phyloP scores from a whole-genome alignment of 2,797 vertebrate genomes.

The Halcyon smyrnensis region DNA sequence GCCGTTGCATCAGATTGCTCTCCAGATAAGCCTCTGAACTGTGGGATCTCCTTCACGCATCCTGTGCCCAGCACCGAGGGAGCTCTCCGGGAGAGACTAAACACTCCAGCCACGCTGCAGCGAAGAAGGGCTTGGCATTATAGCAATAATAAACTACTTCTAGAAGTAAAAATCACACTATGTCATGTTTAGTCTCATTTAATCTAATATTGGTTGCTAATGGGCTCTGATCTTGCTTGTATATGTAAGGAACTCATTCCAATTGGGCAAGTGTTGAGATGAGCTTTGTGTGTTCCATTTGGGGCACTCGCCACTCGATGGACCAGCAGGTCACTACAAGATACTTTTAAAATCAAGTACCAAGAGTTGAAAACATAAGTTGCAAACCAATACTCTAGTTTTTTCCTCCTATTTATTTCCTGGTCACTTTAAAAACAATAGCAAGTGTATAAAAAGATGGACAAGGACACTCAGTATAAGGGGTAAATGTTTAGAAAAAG shows the following conservation, averaged over 20 bases:
- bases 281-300: not conserved
- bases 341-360: not conserved
- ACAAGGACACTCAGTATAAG: rapidly evolving
- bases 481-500: not conserved
- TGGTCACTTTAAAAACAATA: not conserved
- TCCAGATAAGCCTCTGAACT: not conserved
- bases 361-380: not conserved
- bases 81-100: not conserved
- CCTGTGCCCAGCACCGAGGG: not conserved
- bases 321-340: not conserved
- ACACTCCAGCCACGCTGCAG: not conserved
- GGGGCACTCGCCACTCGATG: not conserved
- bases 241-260: not conserved
- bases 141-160: not conserved
- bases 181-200: slow-evolving; percentile 60
- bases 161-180: not conserved
- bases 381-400: not conserved
- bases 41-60: not conserved
- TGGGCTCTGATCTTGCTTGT: slow-evolving; percentile 39
- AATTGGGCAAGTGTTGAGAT: not conserved
- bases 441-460: not conserved
- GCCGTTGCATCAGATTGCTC: slow-evolving; percentile 19
- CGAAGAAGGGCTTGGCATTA: slow-evolving; percentile 1
- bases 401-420: not conserved
- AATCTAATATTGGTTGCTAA: slow-evolving; percentile 57